phyloP scores from a whole-genome alignment of 2,888 invertebrate species.

The Lacanobia oleracea region DNA sequence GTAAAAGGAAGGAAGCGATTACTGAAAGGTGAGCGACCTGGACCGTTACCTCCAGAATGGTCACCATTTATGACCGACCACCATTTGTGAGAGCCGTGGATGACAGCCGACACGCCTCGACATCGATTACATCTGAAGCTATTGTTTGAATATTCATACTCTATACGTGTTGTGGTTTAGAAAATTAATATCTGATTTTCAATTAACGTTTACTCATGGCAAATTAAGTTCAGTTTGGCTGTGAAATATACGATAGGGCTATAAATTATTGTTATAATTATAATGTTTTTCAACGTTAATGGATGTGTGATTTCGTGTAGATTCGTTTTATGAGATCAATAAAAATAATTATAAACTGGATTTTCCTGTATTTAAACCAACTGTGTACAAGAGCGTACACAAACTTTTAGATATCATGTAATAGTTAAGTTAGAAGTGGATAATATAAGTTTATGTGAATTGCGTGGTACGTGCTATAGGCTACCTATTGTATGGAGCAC shows the following conservation, averaged over 20 bases:
- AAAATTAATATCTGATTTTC: slow-evolving; percentile 47
- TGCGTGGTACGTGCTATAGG: slow-evolving; percentile 34
- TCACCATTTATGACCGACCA: slow-evolving; percentile 76
- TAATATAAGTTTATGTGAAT: slow-evolving; percentile 40
- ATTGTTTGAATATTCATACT: slow-evolving; percentile 81
- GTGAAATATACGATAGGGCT: slow-evolving; percentile 46
- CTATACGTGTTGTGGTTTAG: slow-evolving; percentile 71
- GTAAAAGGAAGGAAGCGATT: slow-evolving; percentile 88
- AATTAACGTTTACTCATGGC: slow-evolving; percentile 40
- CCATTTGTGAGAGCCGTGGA: slow-evolving; percentile 66
- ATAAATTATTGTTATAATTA: slow-evolving; percentile 66
- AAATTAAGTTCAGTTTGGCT: slow-evolving; percentile 48
- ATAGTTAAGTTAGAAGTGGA: slow-evolving; percentile 3
- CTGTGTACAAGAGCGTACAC: slow-evolving; percentile 19
- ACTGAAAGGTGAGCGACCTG: slow-evolving; percentile 87
- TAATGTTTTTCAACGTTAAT: slow-evolving; percentile 60
- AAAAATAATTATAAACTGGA: slow-evolving; percentile 63
- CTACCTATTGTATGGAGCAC: slow-evolving; percentile 33
- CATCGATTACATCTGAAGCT: slow-evolving; percentile 80
- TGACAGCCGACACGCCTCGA: slow-evolving; percentile 72
- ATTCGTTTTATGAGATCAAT: slow-evolving; percentile 59
- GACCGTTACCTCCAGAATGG: slow-evolving; percentile 84
- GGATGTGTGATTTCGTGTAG: slow-evolving; percentile 57
- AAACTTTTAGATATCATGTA: slow-evolving; percentile 26
- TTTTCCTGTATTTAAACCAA: slow-evolving; percentile 55